Evolutionary conservation across 2,113 vertebrate species (phyloP), one percentile per base, ranked within the genome.

Genomic region (Cyanoliseus patagonus): DNA sequence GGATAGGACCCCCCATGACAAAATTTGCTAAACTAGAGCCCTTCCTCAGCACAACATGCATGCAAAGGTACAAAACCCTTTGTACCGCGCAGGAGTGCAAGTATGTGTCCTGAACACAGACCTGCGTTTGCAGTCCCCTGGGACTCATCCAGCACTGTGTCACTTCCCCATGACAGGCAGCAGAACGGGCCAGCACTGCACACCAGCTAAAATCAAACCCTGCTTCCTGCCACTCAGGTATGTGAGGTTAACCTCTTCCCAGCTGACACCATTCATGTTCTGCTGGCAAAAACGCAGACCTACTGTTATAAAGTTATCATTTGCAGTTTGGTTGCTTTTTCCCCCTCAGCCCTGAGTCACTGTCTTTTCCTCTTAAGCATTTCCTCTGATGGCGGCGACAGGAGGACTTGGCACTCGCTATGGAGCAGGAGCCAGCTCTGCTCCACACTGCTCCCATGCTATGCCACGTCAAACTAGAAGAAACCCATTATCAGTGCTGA

Each of bases 321-420:
- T 42, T 77, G 35, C 15, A 68, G 14, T 59, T 49, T 18, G 14
- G 13, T 24, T 57, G 16, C 6, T 42, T 70, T 41, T 13, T 23
- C n/a, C 9, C 46, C 30, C 35, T 19, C 49, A 27, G 19, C 27
- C 44, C 17, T 12, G 19, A 53, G 39, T 11, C 46, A 49, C 17
- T 12, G 20, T 41, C 8, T 67, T 57, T 63, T 25, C 81, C 31
- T 62, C 52, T n/a, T 30, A 64, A 59, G 51, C 0, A 0, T 47
- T 30, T 85, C 17, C 41, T 72, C 17, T 0, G 0, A 59, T 33
- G 1, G 1, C 28, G 24, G 64, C 11, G 33, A 55, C 14, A 61
- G 27, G 46, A 91, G 30, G 42, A 13, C 23, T 7, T 16, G 3
- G 24, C 41, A 42, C 46, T 39, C 28, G 41, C 28, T 11, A 37